These are phyloP conservation scores for Aradophagus sp. DNA, from an alignment of 1,140 invertebrate species.

Conservation along the genomic window DNA sequence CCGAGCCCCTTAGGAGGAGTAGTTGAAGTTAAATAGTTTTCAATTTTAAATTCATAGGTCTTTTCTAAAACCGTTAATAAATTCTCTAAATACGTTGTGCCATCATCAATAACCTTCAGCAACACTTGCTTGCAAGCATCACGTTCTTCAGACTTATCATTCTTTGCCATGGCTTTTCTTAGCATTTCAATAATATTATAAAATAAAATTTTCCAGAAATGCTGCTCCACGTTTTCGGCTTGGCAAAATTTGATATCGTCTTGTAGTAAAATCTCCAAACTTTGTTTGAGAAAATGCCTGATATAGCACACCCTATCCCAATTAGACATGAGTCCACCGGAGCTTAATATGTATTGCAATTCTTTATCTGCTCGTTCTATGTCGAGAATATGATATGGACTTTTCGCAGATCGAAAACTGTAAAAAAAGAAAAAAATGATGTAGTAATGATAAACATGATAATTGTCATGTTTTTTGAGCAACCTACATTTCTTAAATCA, in stretches of 20 bases:
- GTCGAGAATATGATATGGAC: constrained; percentile 75
- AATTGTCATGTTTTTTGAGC: background rate
- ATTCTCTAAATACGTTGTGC: constrained; percentile 85
- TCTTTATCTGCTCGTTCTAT: constrained; percentile 77
- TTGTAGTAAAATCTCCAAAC: constrained; percentile 83
- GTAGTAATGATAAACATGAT: constrained; percentile 2
- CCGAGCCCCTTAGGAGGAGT: constrained; percentile 79
- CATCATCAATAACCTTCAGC: constrained; percentile 86
- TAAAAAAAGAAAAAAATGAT: constrained; percentile 36
- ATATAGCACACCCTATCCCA: constrained; percentile 76
- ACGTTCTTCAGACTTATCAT: constrained; percentile 68
- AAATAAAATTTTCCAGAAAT: constrained; percentile 94
- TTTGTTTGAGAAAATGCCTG: constrained; percentile 80
- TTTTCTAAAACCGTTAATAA: constrained; percentile 84
- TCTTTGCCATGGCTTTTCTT: constrained; percentile 79
- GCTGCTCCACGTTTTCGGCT: constrained; percentile 90
- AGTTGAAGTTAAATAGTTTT: constrained; percentile 72
- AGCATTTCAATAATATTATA: constrained; percentile 92
- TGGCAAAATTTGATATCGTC: constrained; percentile 92
- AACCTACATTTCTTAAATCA: no score
- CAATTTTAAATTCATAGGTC: constrained; percentile 84
- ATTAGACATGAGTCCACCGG: constrained; percentile 68
- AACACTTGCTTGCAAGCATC: constrained; percentile 81
- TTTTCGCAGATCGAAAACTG: constrained; percentile 74
- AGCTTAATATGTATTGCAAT: constrained; percentile 75